Conservation (phyloP, 2,113 vertebrate species). For the Coreoperca whiteheadi region DNA sequence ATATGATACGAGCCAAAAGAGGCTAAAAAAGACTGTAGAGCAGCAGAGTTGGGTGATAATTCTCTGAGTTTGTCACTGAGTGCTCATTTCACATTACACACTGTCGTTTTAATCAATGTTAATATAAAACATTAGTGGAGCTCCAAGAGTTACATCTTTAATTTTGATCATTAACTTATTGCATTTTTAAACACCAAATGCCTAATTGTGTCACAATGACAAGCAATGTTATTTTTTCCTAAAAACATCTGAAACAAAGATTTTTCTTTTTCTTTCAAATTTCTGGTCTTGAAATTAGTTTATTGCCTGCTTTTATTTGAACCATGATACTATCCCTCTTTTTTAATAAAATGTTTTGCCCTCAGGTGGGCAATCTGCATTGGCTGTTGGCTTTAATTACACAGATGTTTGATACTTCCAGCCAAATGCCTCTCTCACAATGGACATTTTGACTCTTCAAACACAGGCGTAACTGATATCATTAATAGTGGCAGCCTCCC, state of each 20-base stretch:
- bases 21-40: neutral
- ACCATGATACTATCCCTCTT: neutral
- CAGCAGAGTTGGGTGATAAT: neutral
- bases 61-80: neutral
- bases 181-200: neutral
- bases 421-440: conserved; percentile 21
- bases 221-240: neutral
- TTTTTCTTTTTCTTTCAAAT: neutral
- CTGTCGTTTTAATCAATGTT: neutral
- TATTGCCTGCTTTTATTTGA: neutral
- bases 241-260: neutral
- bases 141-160: neutral
- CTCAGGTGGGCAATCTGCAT: neutral
- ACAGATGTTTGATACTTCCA: conserved; percentile 19
- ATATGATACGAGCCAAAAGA: neutral
- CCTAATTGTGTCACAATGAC: neutral
- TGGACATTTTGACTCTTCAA: neutral
- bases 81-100: neutral
- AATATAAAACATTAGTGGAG: neutral
- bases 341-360: neutral
- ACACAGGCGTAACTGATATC: conserved; percentile 8
- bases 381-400: neutral
- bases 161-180: neutral
- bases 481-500: conserved; percentile 8
- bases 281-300: neutral